A percentile compares a stretch with the other conserved stretches of the same genome.
phyloP scores from a whole-genome alignment of 2,888 invertebrate genomes.

The Dusona sp. region DNA sequence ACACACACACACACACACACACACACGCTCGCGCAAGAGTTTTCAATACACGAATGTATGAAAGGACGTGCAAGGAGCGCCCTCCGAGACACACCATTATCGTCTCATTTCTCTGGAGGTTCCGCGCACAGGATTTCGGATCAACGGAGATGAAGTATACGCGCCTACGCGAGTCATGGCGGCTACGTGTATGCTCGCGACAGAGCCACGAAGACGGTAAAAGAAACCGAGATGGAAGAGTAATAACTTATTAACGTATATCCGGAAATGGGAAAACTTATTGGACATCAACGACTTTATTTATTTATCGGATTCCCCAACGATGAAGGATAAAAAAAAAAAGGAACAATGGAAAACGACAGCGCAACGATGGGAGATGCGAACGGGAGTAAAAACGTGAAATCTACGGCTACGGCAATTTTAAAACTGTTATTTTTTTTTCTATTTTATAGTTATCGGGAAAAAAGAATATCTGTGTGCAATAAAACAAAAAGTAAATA shows the following conservation, averaged over 20 bases:
- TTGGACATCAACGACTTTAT: constrained; percentile 17
- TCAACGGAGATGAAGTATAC: constrained; percentile 39
- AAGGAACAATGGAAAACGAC: no score
- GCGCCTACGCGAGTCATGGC: constrained; percentile 59
- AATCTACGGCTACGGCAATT: no score
- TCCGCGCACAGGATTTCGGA: constrained; percentile 47
- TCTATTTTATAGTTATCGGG: not conserved
- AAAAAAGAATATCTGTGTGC: not conserved
- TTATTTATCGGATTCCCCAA: not conserved
- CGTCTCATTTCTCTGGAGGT: constrained; percentile 30
- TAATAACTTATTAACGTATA: constrained; percentile 46
- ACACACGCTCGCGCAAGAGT: not conserved
- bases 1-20: constrained; percentile 7
- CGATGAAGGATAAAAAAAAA: not conserved
- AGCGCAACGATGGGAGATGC: not conserved
- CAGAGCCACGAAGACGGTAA: not conserved
- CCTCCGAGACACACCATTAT: constrained; percentile 31
- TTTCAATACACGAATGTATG: constrained; percentile 2
- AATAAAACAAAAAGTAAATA: not conserved
- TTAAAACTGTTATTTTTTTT: not conserved
- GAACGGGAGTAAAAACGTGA: not conserved
- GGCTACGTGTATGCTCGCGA: constrained; percentile 10
- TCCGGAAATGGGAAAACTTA: constrained; percentile 30
- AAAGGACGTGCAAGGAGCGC: constrained; percentile 52
- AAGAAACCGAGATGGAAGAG: not conserved